phyloP scores from a whole-genome alignment of 2,888 invertebrate genomes.

The Liopterus haemorrhoidalis region DNA sequence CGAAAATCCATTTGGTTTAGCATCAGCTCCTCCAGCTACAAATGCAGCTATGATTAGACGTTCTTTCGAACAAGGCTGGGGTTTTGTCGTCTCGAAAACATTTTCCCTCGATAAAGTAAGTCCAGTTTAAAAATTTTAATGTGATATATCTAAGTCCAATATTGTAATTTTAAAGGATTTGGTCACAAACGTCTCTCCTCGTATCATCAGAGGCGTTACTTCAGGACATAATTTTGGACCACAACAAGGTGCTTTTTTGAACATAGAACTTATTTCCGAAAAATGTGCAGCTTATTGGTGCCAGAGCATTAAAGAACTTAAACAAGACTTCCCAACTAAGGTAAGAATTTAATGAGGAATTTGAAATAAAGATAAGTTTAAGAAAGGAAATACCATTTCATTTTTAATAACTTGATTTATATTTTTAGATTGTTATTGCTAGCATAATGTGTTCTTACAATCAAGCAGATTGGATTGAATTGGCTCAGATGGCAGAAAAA shows the following conservation, averaged over 20 bases:
- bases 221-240: constrained; percentile 90
- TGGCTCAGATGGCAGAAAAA: constrained; percentile 69
- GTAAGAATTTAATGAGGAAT: constrained; percentile 43
- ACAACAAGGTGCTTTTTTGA: constrained; percentile 93
- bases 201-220: constrained; percentile 90
- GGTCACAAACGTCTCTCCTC: constrained; percentile 94
- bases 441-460: constrained; percentile 92
- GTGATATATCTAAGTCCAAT: constrained; percentile 4
- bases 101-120: constrained; percentile 86
- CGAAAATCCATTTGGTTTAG: constrained; percentile 94
- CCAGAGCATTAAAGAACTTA: constrained; percentile 77
- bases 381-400: background rate
- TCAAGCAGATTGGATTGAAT: constrained; percentile 79
- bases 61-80: constrained; percentile 95
- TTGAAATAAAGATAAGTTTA: background rate
- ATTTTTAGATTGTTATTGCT: constrained; percentile 73
- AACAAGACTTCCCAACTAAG: constrained; percentile 85
- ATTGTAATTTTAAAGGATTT: constrained; percentile 60
- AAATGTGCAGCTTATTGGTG: constrained; percentile 94
- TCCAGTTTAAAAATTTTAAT: constrained; percentile 2
- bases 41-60: constrained; percentile 90
- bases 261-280: constrained; percentile 97
- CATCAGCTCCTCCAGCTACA: constrained; percentile 95
- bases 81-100: constrained; percentile 96
- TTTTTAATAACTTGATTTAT: constrained; percentile 17